Evolutionary conservation across 1,140 invertebrate genomes (phyloP).

Genomic region (Campoletis sonorensis): DNA sequence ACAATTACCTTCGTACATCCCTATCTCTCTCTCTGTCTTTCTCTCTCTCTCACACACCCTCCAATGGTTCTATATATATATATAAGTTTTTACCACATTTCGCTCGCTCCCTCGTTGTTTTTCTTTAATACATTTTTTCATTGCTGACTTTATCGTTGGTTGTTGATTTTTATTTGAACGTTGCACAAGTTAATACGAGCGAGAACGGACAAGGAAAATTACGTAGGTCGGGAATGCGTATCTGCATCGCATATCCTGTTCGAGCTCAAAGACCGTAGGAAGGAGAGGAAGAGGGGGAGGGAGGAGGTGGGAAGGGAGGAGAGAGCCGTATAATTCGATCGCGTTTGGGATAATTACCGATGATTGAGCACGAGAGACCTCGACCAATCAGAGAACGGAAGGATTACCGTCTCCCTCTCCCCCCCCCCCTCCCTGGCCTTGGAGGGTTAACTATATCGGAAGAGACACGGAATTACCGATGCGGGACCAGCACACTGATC

Average conservation of each 20-base stretch:
- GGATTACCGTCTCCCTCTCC: neutral
- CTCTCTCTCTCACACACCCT: conserved; percentile 29
- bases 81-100: neutral
- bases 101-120: neutral
- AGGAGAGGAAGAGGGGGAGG: neutral
- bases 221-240: conserved; percentile 3
- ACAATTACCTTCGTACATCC: conserved; percentile 70
- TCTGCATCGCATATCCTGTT: conserved; percentile 35
- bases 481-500: conserved; percentile 56
- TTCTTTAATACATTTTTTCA: neutral
- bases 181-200: conserved; percentile 34
- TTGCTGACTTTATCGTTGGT: neutral
- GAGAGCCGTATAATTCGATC: conserved; percentile 60
- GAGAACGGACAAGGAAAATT: conserved; percentile 24
- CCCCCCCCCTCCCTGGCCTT: no score
- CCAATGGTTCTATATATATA: no score
- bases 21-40: conserved; percentile 44
- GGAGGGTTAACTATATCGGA: conserved; percentile 1
- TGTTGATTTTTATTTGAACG: conserved; percentile 1
- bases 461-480: conserved; percentile 62
- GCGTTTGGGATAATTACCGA: conserved; percentile 68
- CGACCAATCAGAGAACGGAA: neutral
- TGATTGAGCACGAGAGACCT: conserved; percentile 51
- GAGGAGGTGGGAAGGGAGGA: neutral
- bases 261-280: conserved; percentile 23